phyloP scores from a whole-genome alignment of 2,113 vertebrate species.

The Pterophyllum scalare region DNA sequence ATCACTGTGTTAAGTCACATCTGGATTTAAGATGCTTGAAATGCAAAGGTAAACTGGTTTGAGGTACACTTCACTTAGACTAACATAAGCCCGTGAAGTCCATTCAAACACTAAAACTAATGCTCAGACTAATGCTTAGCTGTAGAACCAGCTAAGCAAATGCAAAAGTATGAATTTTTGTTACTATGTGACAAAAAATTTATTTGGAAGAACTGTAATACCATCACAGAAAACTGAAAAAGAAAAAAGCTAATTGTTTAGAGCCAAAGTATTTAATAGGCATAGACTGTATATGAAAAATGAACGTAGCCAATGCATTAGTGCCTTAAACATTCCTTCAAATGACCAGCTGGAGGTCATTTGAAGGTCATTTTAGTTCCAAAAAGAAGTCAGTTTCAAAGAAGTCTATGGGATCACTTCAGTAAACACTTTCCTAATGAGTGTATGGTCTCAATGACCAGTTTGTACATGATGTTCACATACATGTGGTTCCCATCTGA shows the following conservation, averaged over 20 bases:
- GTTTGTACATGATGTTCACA: background rate
- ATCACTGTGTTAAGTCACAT: background rate
- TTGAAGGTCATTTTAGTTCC: too few relatives aligned
- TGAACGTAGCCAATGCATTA: too few relatives aligned
- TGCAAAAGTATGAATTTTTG: background rate
- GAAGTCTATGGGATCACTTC: background rate
- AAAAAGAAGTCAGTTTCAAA: background rate
- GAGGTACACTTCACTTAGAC: rapidly evolving
- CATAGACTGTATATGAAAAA: background rate
- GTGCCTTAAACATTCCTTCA: background rate
- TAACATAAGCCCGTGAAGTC: background rate
- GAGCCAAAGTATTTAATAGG: background rate
- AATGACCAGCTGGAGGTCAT: rapidly evolving
- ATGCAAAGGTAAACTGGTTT: background rate
- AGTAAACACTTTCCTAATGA: background rate
- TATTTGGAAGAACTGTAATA: background rate
- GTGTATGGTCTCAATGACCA: background rate
- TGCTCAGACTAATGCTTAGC: background rate
- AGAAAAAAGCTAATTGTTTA: background rate
- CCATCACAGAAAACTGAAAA: background rate
- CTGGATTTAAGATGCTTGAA: background rate
- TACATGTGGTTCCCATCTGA: background rate
- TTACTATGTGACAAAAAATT: rapidly evolving
- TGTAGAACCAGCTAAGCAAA: background rate
- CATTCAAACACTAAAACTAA: background rate